A percentile compares a stretch with the other conserved stretches of the same genome.
Evolutionary conservation across 2,113 vertebrate species (phyloP).

Genomic region (Pedetes capensis): DNA sequence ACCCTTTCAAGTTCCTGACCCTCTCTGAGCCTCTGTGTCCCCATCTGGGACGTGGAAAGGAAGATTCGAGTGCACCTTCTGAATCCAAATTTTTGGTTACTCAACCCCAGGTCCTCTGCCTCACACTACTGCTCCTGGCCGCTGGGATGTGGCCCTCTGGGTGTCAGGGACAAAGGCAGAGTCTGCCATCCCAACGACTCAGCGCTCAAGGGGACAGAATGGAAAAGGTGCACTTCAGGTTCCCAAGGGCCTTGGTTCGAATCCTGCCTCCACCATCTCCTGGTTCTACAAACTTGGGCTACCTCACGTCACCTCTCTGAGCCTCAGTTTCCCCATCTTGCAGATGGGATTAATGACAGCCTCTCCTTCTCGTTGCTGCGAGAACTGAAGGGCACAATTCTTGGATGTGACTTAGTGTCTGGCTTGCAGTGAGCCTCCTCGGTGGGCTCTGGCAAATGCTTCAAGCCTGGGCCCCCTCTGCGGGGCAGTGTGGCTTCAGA

Average conservation of each 20-base stretch:
- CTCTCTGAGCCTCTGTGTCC: neutral
- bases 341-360: neutral
- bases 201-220: neutral
- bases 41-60: neutral
- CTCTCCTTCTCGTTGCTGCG: neutral
- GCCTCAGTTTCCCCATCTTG: slow-evolving; percentile 14
- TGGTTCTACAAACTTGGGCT: neutral
- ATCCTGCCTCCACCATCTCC: neutral
- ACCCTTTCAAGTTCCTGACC: neutral
- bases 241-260: neutral
- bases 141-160: too few species aligned
- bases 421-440: too few species aligned
- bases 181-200: accelerated
- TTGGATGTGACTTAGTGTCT: too few species aligned
- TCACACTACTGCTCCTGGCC: neutral
- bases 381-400: neutral
- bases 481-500: accelerated
- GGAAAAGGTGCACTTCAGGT: neutral
- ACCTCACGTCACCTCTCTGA: neutral
- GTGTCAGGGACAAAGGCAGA: neutral
- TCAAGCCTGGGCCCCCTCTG: neutral
- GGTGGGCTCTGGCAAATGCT: neutral
- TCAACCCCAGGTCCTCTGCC: neutral
- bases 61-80: too few species aligned
- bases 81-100: neutral